Evolutionary conservation across 1,140 invertebrate species (phyloP), one percentile per base, ranked within the genome.

Genomic region (Palaemon carinicauda): DNA sequence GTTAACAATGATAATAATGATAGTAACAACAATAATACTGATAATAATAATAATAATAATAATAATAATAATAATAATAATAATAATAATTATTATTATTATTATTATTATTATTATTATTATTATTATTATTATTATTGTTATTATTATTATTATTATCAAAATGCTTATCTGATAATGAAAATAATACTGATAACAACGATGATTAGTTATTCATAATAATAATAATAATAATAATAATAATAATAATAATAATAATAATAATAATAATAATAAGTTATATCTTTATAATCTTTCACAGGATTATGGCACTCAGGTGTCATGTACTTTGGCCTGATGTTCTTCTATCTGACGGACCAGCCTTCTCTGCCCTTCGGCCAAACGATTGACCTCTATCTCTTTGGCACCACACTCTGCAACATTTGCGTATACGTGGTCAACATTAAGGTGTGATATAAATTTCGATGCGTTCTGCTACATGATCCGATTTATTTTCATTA

Each of bases 281-380:
- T 74, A 65, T 73, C 87, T 93, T 87, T 91, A n/a, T n/a, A n/a
- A n/a, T 82, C 77, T 90, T 75, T 91, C 90, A 29, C 89, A 93
- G 94, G 92, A 29, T 50, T 94, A 17, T 94, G 93, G 93, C 94
- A 94, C 88, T 91, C 93, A 0, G 21, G 91, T 27, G 91, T 92
- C 4, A 91, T 93, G 56, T 95, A 93, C 90, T 94, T 93, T 90
- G 91, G 93, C 24, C 88, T 92, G n/a, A 92, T 91, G 74, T 88
- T 91, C 56, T 88, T 91, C 17, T 92, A 92, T 89, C 21, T 19
- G 14, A 91, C 91, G 0, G 92, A 92, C 88, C 90, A 92, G 12
- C 89, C 92, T 9, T 90, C 90, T 88, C 87, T 92, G 19, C 90
- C 90, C 17, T 90, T 91, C 74, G 92, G 91, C 41, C 91, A 92